Conservation (phyloP, 2,797 vertebrate genomes). For the Caiman crocodilus region DNA sequence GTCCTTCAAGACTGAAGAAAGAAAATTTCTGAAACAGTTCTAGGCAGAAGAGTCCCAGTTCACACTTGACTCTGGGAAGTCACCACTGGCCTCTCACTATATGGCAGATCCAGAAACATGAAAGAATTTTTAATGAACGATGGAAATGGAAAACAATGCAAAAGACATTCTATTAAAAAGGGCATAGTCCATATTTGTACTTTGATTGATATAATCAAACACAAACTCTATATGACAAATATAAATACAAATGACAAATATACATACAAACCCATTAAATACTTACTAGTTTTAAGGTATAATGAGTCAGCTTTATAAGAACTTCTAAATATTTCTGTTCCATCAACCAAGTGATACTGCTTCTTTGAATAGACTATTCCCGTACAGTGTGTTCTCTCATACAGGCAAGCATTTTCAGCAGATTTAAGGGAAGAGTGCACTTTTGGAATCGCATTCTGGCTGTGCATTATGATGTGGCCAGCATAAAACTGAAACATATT, state of each 20-base stretch:
- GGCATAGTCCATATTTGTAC: not conserved
- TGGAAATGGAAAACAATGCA: not conserved
- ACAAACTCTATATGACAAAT: not conserved
- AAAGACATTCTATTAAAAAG: not conserved
- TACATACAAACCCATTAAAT: not conserved
- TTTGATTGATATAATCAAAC: not conserved
- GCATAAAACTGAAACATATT: slow-evolving; percentile 12
- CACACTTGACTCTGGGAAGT: too few species aligned
- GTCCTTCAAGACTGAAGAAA: too few species aligned
- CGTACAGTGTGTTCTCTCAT: slow-evolving; percentile 13
- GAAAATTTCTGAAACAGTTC: too few species aligned
- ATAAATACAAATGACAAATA: not conserved
- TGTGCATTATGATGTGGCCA: not conserved
- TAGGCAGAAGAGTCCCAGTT: too few species aligned
- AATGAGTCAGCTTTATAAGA: not conserved
- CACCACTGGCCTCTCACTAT: not conserved
- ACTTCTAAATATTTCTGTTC: slow-evolving; percentile 3
- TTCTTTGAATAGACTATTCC: not conserved
- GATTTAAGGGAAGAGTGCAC: not conserved
- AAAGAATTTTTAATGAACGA: not conserved
- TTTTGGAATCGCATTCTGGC: not conserved
- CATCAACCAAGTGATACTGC: not conserved
- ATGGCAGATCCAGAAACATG: not conserved
- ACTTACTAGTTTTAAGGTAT: slow-evolving; percentile 27
- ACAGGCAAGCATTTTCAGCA: slow-evolving; percentile 15